Evolutionary conservation across 2,113 vertebrate genomes (phyloP).

Genomic region (Galemys pyrenaicus): DNA sequence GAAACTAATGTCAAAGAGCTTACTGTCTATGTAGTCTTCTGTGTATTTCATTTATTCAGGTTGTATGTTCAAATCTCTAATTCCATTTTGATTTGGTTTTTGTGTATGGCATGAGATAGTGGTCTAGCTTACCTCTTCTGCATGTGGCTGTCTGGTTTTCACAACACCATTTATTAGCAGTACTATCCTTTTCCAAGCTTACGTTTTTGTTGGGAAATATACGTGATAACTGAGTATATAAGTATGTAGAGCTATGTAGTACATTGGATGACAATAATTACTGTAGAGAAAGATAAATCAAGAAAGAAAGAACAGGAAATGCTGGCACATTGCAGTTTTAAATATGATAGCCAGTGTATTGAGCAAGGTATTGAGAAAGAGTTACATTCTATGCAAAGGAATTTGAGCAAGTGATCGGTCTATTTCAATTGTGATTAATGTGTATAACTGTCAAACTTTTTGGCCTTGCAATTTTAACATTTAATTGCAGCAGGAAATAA

Average conservation of each 20-base stretch:
- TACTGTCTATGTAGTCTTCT: neutral
- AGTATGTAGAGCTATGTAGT: neutral
- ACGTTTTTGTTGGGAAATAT: neutral
- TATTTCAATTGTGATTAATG: neutral
- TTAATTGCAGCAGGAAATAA: conserved; percentile 22
- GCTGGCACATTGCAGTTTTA: neutral
- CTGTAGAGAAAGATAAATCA: neutral
- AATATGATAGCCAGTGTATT: neutral
- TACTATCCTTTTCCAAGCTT: neutral
- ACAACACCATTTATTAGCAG: neutral
- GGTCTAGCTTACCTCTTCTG: neutral
- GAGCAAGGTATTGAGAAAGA: neutral
- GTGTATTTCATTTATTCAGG: neutral
- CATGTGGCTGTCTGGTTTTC: neutral
- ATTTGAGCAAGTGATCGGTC: neutral
- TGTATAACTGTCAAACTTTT: neutral
- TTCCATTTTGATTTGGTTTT: neutral
- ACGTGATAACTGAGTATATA: neutral
- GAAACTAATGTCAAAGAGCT: neutral
- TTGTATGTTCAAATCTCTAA: neutral
- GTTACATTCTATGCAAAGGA: neutral
- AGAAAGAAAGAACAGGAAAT: neutral
- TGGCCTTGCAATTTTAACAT: conserved; percentile 27
- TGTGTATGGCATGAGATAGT: neutral
- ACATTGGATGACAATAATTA: neutral